These are phyloP conservation scores for Colostygia pectinataria DNA, from an alignment of 2,888 invertebrate species.

Conservation along the genomic window DNA sequence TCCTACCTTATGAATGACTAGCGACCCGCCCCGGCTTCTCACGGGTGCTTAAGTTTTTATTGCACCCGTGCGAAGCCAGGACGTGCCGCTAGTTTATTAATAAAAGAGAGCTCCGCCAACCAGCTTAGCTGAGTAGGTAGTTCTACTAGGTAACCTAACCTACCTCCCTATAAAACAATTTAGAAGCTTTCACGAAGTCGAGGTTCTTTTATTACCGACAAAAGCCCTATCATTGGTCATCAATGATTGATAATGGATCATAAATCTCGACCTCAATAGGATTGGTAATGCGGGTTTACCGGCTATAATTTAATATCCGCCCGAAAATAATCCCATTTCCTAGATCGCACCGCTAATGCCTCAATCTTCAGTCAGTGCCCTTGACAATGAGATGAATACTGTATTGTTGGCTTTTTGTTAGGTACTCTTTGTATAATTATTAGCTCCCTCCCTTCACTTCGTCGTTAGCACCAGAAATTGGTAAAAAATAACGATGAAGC, in stretches of 20 bases:
- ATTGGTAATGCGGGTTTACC: conserved; percentile 64
- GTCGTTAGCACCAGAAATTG: no score
- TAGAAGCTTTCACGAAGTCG: neutral
- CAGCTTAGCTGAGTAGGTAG: no score
- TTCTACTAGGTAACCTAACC: no score
- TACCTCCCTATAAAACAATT: no score
- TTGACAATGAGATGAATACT: conserved; percentile 44
- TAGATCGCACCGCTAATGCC: conserved; percentile 50
- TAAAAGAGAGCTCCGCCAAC: no score
- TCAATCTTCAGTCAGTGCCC: conserved; percentile 31
- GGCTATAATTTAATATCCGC: conserved; percentile 81
- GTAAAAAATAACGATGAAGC: no score
- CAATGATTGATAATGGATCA: conserved; percentile 46
- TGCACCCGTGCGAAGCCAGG: no score
- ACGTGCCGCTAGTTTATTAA: no score
- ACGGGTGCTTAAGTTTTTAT: no score
- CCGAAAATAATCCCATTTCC: conserved; percentile 75
- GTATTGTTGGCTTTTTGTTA: conserved; percentile 2
- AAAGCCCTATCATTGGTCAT: conserved; percentile 30
- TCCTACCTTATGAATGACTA: no score
- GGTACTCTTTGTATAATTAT: neutral
- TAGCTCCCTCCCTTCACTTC: neutral
- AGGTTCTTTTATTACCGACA: conserved; percentile 2
- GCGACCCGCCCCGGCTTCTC: no score
- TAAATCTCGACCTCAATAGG: conserved; percentile 59